Base-by-base conservation (phyloP, 2,113 vertebrate genomes). In the Apodemus speciosus region DNA sequence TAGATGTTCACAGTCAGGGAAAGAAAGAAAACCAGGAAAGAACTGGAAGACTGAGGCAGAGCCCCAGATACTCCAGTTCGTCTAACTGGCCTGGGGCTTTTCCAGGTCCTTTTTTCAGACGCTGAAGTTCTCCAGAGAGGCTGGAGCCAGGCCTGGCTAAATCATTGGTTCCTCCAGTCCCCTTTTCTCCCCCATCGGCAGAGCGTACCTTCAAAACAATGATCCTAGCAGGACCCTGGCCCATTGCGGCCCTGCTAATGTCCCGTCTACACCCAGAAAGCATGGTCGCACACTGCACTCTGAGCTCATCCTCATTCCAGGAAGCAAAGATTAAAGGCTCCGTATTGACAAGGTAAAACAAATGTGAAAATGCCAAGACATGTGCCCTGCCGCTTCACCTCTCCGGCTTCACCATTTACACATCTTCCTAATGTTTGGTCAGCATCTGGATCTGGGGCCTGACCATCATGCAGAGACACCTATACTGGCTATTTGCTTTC, bases 401-500 rank as follows among this genome's bases (percentile, higher is more conserved):
- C 21, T 89, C 68, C 18, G 1, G 69, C 92, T 49, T 8, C 91
- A 64, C 53, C 86, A 60, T 81, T 97, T 93, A 95, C 96, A 95
- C 73, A 95, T 96, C 96, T 94, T 96, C 25, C 71, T 95, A 95
- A 93, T 86, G 91, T 96, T 95, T 92, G 93, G 85, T 95, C 92
- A 94, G 88, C 73, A 88, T 97, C 89, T 90, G 85, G 84, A 95
- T 92, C 56, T 89, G 91, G 86, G 95, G 87, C 87, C 76, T 94
- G 16, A 84, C 71, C 14, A 49, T 95, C 96, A 94, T 21, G 91
- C 94, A 85, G 72, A 86, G 80, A 18, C 71, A 56, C 91, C 77
- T 95, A 97, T 84, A 90, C 95, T 88, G 87, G 94, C 90, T 96
- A 97, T 96, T 97, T 95, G 96, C 88, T 88, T 91, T 92, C 87